Evolutionary conservation across 2,113 vertebrate species (phyloP).

Genomic region (Forbesichthys papilliferus): DNA sequence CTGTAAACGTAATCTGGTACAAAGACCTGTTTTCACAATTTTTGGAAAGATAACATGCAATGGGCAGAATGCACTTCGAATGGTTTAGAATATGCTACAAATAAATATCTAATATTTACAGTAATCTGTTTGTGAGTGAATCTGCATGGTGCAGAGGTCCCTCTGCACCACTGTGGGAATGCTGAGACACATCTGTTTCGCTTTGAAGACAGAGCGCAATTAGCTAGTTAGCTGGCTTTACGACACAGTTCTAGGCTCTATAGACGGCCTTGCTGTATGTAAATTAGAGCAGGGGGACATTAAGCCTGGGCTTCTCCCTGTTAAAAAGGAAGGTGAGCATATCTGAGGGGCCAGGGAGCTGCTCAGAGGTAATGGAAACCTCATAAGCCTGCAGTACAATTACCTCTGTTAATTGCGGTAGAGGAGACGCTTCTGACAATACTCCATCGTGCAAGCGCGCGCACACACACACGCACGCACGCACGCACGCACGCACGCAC

Average conservation of each 20-base stretch:
- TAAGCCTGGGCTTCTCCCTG: neutral
- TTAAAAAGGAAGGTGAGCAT: neutral
- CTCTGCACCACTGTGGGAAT: neutral
- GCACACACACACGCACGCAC: conserved; percentile 6
- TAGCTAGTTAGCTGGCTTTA: neutral
- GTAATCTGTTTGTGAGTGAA: neutral
- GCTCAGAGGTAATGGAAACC: neutral
- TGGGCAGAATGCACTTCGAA: no score
- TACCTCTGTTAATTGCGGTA: neutral
- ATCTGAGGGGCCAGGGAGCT: neutral
- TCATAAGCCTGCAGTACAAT: neutral
- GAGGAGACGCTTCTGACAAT: no score
- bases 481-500: conserved; percentile 17
- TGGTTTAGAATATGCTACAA: no score
- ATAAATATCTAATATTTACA: no score
- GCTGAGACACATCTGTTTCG: neutral
- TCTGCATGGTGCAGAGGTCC: neutral
- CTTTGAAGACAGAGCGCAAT: neutral
- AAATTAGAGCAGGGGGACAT: neutral
- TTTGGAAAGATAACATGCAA: no score
- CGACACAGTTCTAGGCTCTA: neutral
- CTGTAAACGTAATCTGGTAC: no score
- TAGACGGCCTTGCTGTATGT: neutral
- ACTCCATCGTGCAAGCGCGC: no score
- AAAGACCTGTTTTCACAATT: no score